phyloP scores from a whole-genome alignment of 2,797 vertebrate species.

The Eidolon dupreanum region DNA sequence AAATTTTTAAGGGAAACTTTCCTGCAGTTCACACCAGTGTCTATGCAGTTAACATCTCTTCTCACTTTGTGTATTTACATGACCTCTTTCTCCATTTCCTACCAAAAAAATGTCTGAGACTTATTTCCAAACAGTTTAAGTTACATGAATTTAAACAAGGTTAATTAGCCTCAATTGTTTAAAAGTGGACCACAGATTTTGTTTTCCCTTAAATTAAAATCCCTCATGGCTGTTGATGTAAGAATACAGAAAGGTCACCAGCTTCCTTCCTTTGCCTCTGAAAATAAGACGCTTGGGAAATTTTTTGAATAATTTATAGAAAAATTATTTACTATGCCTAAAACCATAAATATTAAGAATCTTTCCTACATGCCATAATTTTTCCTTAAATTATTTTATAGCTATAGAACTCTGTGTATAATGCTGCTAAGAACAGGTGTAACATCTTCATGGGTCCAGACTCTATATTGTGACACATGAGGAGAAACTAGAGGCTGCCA shows the following conservation, averaged over 20 bases:
- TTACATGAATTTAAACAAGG: slow-evolving; percentile 53
- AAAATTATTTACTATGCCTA: not conserved
- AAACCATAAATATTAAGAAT: not conserved
- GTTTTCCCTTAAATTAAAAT: slow-evolving; percentile 59
- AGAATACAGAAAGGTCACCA: not conserved
- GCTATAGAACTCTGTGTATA: not conserved
- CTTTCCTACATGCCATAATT: not conserved
- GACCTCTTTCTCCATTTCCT: not conserved
- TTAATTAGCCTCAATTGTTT: slow-evolving; percentile 54
- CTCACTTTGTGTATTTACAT: not conserved
- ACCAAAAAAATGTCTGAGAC: not conserved
- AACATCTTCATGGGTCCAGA: not conserved
- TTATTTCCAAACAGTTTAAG: slow-evolving; percentile 56
- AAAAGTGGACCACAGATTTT: slow-evolving; percentile 58
- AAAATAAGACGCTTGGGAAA: not conserved
- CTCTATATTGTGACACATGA: not conserved
- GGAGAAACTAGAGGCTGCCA: not conserved
- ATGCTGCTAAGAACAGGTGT: not conserved
- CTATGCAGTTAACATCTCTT: not conserved
- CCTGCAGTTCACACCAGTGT: not conserved
- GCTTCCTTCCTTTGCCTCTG: not conserved
- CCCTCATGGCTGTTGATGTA: not conserved
- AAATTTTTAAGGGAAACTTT: not conserved
- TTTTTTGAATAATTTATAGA: slow-evolving; percentile 14
- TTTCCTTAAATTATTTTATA: not conserved